Conservation (phyloP, 2,888 invertebrate species). For the Sturmia bella region DNA sequence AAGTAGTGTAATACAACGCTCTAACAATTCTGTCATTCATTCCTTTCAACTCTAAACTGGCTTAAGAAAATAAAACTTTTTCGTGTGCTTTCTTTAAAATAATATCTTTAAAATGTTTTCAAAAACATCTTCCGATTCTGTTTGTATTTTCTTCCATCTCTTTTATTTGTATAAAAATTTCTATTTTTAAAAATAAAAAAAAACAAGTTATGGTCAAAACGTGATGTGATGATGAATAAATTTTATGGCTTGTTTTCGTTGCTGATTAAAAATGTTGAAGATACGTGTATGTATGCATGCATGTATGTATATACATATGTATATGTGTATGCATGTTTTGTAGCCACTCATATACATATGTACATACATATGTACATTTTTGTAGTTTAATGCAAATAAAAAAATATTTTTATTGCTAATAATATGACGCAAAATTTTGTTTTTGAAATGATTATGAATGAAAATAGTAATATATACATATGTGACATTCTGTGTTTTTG, state of each 20-base stretch:
- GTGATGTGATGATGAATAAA: background rate
- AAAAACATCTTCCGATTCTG: background rate
- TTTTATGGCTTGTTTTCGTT: no score
- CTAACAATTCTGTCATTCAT: no score
- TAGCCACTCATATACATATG: no score
- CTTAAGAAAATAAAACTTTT: background rate
- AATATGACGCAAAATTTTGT: constrained; percentile 50
- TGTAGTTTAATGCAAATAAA: no score
- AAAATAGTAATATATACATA: no score
- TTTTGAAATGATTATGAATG: background rate
- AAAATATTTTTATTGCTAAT: background rate
- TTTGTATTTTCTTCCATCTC: background rate
- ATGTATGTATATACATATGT: no score
- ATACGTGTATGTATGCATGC: no score
- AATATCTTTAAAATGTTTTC: background rate
- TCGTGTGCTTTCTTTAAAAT: background rate
- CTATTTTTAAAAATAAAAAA: background rate
- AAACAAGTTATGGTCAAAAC: constrained; percentile 9
- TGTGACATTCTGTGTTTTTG: no score
- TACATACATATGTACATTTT: no score
- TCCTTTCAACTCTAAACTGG: no score
- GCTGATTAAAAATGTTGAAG: background rate
- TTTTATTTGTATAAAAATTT: background rate
- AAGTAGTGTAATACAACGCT: no score
- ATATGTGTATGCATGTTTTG: no score